Conservation (phyloP, 2,888 invertebrate species). For the Eucriotettix oculatus region DNA sequence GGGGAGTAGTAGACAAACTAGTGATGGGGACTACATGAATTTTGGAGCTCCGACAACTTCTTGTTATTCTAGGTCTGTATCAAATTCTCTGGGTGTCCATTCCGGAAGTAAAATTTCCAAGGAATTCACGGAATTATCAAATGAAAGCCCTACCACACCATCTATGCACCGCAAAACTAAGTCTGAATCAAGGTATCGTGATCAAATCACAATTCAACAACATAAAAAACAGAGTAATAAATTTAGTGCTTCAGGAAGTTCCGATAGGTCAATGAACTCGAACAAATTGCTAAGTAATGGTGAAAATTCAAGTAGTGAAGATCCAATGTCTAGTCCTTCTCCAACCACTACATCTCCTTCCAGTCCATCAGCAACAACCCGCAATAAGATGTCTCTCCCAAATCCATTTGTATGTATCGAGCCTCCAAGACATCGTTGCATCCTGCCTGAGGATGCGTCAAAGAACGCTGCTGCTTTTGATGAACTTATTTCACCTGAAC, state of each 20-base stretch:
- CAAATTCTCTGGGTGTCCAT: not conserved
- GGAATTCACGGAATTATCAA: not conserved
- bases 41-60: constrained; percentile 1
- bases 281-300: constrained; percentile 6
- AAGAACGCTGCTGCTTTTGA: not conserved
- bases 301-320: constrained; percentile 7
- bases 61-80: not conserved
- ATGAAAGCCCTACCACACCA: constrained; percentile 3
- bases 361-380: constrained; percentile 5
- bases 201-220: constrained; percentile 2
- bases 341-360: constrained; percentile 7
- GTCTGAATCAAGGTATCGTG: constrained; percentile 4
- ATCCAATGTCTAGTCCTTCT: constrained; percentile 8
- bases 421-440: constrained; percentile 1
- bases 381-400: constrained; percentile 1
- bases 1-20: not conserved
- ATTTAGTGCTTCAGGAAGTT: not conserved
- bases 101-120: not conserved
- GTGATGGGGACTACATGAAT: not conserved
- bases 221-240: constrained; percentile 2
- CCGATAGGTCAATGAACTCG: not conserved
- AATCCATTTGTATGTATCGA: constrained; percentile 8
- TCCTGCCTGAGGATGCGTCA: not conserved
- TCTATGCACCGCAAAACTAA: constrained; percentile 7
- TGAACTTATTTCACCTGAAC: not conserved